phyloP scores from a whole-genome alignment of 2,888 invertebrate genomes.

The Esperia sulphurella region DNA sequence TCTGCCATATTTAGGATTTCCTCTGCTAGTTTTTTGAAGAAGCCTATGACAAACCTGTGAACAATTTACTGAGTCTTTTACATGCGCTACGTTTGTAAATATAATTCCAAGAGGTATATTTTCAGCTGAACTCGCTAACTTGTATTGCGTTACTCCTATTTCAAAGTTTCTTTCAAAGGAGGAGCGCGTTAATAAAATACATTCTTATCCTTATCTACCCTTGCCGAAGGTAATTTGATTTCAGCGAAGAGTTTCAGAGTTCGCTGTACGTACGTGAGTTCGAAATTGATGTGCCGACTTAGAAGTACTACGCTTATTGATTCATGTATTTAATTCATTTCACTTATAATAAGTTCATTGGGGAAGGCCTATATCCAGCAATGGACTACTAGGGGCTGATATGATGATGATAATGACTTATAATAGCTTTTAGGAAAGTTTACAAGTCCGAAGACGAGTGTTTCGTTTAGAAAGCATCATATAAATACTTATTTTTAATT shows the following conservation, averaged over 20 bases:
- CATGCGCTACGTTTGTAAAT: not conserved
- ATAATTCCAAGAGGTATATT: not conserved
- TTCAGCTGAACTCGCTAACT: conserved; percentile 3
- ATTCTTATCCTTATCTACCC: conserved; percentile 18
- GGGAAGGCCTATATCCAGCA: too few relatives aligned
- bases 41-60: too few relatives aligned
- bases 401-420: too few relatives aligned
- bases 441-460: too few relatives aligned
- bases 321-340: not conserved
- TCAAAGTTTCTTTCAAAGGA: conserved; percentile 13
- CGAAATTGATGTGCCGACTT: conserved; percentile 4
- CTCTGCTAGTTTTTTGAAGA: too few relatives aligned
- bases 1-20: too few relatives aligned
- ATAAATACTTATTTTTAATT: too few relatives aligned
- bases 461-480: too few relatives aligned
- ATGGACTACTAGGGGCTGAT: too few relatives aligned
- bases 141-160: conserved; percentile 13
- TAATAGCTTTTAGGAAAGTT: too few relatives aligned
- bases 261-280: conserved; percentile 6
- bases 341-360: too few relatives aligned
- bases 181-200: conserved; percentile 14
- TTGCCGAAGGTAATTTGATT: conserved; percentile 15
- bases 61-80: too few relatives aligned
- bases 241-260: conserved; percentile 5
- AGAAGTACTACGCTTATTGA: not conserved